These are phyloP conservation scores for Uropsilus gracilis DNA, from an alignment of 2,113 vertebrate species.

Conservation along the genomic window DNA sequence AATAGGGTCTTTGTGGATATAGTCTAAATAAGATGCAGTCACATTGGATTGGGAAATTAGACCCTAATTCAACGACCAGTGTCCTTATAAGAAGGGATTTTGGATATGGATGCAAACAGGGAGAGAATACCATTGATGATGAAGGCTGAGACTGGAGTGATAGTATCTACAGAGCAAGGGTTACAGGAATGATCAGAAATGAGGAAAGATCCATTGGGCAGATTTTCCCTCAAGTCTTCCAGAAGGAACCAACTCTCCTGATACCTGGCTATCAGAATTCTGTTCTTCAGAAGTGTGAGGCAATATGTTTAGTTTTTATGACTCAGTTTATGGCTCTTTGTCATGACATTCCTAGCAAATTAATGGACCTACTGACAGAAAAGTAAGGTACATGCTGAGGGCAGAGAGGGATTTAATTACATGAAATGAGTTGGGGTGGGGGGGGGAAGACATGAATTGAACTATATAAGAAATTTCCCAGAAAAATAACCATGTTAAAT, in stretches of 20 bases:
- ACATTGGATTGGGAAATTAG: not conserved
- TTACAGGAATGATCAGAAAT: not conserved
- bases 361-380: not conserved
- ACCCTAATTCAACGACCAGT: not conserved
- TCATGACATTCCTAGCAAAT: not conserved
- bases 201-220: not conserved
- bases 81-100: not conserved
- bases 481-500: not conserved
- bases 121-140: not conserved
- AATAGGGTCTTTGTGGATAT: not conserved
- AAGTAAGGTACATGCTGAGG: not conserved
- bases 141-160: not conserved
- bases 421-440: not conserved
- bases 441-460: not conserved
- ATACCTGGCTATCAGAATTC: not conserved
- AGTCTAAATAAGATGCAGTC: not conserved
- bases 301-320: not conserved
- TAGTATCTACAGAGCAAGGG: not conserved
- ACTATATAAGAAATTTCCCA: not conserved
- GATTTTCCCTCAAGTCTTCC: not conserved
- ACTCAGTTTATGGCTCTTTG: not conserved
- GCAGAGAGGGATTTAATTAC: not conserved
- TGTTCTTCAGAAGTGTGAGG: not conserved
- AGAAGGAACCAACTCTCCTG: not conserved
- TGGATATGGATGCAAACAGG: not conserved